phyloP scores from a whole-genome alignment of 2,113 vertebrate species.

The Bos indicus region DNA sequence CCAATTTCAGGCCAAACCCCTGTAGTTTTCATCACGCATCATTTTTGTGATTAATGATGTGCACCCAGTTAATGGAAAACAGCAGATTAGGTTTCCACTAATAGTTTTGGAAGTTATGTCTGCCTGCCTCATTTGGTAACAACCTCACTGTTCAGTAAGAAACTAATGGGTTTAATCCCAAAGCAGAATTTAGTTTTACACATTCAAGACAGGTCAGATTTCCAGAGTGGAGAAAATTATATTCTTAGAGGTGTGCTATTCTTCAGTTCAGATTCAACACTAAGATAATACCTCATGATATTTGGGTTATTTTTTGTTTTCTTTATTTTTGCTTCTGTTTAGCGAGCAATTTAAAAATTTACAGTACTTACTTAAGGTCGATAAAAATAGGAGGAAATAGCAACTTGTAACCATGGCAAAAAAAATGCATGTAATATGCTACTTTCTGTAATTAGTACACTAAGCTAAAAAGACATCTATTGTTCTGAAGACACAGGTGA shows the following conservation, averaged over 20 bases:
- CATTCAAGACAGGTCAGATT: slow-evolving; percentile 39
- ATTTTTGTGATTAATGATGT: slow-evolving; percentile 73
- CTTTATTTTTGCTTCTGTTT: neutral
- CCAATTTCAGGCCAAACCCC: slow-evolving; percentile 46
- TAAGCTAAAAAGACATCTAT: neutral
- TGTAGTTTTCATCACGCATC: slow-evolving; percentile 60
- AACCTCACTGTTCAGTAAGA: slow-evolving; percentile 61
- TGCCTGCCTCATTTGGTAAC: slow-evolving; percentile 70
- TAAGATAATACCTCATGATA: neutral
- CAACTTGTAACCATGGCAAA: neutral
- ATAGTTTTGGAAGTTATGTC: slow-evolving; percentile 64
- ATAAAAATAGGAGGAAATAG: neutral
- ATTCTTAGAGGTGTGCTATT: neutral
- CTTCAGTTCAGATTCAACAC: neutral
- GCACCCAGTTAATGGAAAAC: slow-evolving; percentile 69
- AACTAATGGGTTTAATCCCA: slow-evolving; percentile 64
- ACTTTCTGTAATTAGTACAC: neutral
- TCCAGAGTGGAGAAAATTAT: slow-evolving; percentile 35
- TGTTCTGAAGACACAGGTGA: neutral
- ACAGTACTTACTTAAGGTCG: neutral
- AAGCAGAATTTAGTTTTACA: slow-evolving; percentile 52
- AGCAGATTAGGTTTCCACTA: slow-evolving; percentile 69
- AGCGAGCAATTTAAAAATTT: neutral
- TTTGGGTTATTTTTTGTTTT: neutral
- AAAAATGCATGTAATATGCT: neutral